Base-by-base conservation (phyloP, 2,888 invertebrate species). In the Lobophora halterata region DNA sequence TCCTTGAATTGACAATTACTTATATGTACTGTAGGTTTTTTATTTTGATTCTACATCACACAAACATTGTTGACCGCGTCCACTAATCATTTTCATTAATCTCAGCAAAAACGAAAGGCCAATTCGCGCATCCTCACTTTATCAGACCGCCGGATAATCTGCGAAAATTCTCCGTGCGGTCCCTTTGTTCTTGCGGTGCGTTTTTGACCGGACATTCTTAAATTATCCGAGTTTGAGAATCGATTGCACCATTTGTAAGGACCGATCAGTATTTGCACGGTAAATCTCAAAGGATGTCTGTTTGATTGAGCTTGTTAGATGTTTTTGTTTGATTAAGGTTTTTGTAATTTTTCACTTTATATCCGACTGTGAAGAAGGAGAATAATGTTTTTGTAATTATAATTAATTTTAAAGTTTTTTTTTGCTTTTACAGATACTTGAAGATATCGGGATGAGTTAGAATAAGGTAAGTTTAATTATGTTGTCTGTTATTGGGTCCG, bases 101-200 rank as follows among this genome's bases (percentile, higher is more conserved):
- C 9, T 17, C 11, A 38, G 49, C 52, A 57, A 55, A 55, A 26
- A 17, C 44, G 51, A 55, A 39, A 13, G 53, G 38, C 77, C 79
- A 76, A 62, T 77, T 42, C 61, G 31, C 53, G 38, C 30, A 42
- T 38, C 33, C 51, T 45, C 37, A 53, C 81, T 77, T 85, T 82
- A 85, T 82, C 83, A 79, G 71, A 86, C 82, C 79, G 79, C 73
- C 52, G 60, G 57, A 71, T 79, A 83, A 85, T 83, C 86, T 83
- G 83, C 75, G 34, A 71, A 85, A 79, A 81, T 81, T 83, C 68
- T 64, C 71, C 75, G 69, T 66, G 70, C 58, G 72, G 70, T 39
- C 41, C 65, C 79, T 86, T 86, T 86, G 86, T 85, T 49, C 41
- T 25, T 32, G 32, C 43, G 29, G 29, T 43, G 58, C 61, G 62